Evolutionary conservation across 2,888 invertebrate species (phyloP).

Genomic region (Limnephilus lunatus): DNA sequence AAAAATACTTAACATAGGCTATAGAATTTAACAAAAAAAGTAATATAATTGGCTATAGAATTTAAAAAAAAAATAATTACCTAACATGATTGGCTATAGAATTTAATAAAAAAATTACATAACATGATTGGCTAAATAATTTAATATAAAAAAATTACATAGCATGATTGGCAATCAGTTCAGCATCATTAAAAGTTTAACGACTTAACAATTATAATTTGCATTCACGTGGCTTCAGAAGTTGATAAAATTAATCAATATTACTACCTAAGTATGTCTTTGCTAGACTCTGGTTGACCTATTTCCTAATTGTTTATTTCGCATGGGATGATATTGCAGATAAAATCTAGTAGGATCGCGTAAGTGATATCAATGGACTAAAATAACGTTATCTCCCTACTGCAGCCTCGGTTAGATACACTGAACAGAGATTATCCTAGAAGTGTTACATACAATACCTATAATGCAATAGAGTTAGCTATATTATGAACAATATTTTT

Average conservation of each 20-base stretch:
- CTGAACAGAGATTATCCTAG: neutral
- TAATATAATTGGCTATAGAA: too few relatives aligned
- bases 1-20: too few relatives aligned
- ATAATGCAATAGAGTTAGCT: too few relatives aligned
- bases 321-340: neutral
- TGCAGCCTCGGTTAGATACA: neutral
- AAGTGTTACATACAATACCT: neutral
- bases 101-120: too few relatives aligned
- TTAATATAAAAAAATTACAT: too few relatives aligned
- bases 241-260: neutral
- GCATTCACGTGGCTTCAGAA: neutral
- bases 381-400: neutral
- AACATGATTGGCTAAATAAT: too few relatives aligned
- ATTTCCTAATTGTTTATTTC: neutral
- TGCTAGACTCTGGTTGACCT: neutral
- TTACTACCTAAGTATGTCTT: neutral
- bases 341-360: neutral
- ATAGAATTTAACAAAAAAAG: too few relatives aligned
- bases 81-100: too few relatives aligned
- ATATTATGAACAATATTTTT: too few relatives aligned
- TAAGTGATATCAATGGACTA: neutral
- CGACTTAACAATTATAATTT: neutral
- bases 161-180: too few relatives aligned
- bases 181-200: too few relatives aligned
- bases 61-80: too few relatives aligned